Conservation (phyloP, 2,113 vertebrate species). For the Peromyscus californicus region DNA sequence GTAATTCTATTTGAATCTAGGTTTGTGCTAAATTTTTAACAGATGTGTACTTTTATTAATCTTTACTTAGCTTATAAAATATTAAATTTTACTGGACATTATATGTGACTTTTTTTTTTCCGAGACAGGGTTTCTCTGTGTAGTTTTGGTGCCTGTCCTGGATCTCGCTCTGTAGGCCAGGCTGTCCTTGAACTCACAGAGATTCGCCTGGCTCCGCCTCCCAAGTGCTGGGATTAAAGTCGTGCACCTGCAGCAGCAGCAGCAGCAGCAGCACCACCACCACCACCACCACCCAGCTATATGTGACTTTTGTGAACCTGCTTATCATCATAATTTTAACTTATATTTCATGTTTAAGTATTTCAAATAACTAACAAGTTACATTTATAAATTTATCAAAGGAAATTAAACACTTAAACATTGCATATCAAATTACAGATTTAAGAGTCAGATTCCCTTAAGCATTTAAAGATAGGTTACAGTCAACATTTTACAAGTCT, state of each 20-base stretch:
- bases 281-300: background rate
- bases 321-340: slow-evolving; percentile 20
- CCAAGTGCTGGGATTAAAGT: too few relatives aligned
- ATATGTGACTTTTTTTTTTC: background rate
- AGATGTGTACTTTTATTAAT: slow-evolving; percentile 19
- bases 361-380: background rate
- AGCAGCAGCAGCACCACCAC: too few relatives aligned
- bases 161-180: too few relatives aligned
- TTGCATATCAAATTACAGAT: slow-evolving; percentile 26
- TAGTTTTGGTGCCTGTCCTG: too few relatives aligned
- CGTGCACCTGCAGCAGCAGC: too few relatives aligned
- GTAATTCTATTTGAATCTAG: slow-evolving; percentile 1
- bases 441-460: background rate
- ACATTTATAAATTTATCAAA: background rate
- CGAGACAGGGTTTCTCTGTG: too few relatives aligned
- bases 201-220: too few relatives aligned
- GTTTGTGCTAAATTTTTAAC: slow-evolving; percentile 49
- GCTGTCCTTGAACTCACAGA: too few relatives aligned
- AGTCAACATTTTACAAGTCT: slow-evolving; percentile 31
- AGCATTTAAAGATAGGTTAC: background rate
- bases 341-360: slow-evolving; percentile 31
- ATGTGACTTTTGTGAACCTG: background rate
- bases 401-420: background rate
- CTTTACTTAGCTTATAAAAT: slow-evolving; percentile 26
- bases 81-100: slow-evolving; percentile 29